Evolutionary conservation across 2,797 vertebrate species (phyloP).

Genomic region (Numenius phaeopus): DNA sequence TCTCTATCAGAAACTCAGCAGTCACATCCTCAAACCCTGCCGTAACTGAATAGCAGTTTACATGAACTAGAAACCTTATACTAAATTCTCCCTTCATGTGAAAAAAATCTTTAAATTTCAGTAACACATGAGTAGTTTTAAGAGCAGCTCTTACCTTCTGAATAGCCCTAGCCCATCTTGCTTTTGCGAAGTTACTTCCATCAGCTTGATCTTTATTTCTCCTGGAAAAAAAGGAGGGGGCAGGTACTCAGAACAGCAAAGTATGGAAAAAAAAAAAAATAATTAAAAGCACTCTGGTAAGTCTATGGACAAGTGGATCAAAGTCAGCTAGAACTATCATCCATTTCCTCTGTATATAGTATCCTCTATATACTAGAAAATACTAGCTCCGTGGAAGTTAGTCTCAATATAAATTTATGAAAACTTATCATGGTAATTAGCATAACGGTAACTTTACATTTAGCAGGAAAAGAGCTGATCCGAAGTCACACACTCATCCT

Average conservation of each 20-base stretch:
- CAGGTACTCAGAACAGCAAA: background rate
- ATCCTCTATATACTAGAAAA: background rate
- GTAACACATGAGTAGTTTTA: background rate
- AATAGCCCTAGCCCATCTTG: conserved; percentile 73
- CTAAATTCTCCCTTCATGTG: background rate
- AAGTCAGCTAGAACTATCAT: background rate
- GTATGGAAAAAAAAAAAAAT: background rate
- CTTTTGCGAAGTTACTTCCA: conserved; percentile 56
- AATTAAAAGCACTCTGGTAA: background rate
- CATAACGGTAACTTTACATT: background rate
- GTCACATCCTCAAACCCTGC: background rate
- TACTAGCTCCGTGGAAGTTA: background rate
- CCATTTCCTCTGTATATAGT: background rate
- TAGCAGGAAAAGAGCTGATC: background rate
- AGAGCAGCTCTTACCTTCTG: conserved; percentile 69
- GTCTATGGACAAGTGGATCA: background rate
- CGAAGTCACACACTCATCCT: background rate
- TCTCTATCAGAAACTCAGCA: background rate
- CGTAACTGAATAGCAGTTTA: background rate
- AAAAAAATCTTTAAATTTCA: background rate
- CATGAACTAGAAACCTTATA: background rate
- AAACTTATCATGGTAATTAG: background rate
- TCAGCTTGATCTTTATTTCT: conserved; percentile 20
- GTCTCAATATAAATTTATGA: background rate
- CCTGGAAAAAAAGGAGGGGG: background rate